A percentile compares a stretch with the other conserved stretches of the same genome.
These are phyloP conservation scores for Papilio polytes DNA, from an alignment of 1,140 invertebrate genomes.

Conservation along the genomic window DNA sequence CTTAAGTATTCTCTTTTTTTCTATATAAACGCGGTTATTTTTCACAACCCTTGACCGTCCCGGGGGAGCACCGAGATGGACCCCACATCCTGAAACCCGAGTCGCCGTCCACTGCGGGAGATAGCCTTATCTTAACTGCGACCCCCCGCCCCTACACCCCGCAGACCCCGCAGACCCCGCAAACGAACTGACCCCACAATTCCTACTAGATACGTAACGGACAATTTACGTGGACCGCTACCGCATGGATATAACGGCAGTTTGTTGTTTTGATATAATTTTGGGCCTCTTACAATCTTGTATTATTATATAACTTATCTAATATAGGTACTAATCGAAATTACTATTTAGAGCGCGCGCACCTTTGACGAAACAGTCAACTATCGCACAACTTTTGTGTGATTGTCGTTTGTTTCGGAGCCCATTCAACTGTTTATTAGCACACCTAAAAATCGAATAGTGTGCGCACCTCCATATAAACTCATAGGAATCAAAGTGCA, in stretches of 20 bases:
- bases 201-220: conserved; percentile 57
- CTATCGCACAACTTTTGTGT: too few relatives aligned
- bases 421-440: too few relatives aligned
- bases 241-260: conserved; percentile 49
- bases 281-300: conserved; percentile 10
- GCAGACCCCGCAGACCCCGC: not conserved
- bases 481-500: too few relatives aligned
- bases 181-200: conserved; percentile 41
- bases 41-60: conserved; percentile 45
- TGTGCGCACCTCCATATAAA: too few relatives aligned
- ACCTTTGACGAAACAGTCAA: too few relatives aligned
- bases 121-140: conserved; percentile 46
- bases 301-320: not conserved
- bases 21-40: conserved; percentile 40
- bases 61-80: conserved; percentile 37
- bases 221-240: conserved; percentile 58
- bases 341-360: not conserved
- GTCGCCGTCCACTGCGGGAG: conserved; percentile 44
- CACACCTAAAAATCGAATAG: too few relatives aligned
- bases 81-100: conserved; percentile 47
- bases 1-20: conserved; percentile 31
- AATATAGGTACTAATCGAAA: not conserved
- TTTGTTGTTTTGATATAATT: conserved; percentile 55
- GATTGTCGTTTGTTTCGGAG: too few relatives aligned
- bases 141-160: conserved; percentile 32